Conservation (phyloP, 1,140 invertebrate genomes). For the Aphaenogaster ashmeadi region DNA sequence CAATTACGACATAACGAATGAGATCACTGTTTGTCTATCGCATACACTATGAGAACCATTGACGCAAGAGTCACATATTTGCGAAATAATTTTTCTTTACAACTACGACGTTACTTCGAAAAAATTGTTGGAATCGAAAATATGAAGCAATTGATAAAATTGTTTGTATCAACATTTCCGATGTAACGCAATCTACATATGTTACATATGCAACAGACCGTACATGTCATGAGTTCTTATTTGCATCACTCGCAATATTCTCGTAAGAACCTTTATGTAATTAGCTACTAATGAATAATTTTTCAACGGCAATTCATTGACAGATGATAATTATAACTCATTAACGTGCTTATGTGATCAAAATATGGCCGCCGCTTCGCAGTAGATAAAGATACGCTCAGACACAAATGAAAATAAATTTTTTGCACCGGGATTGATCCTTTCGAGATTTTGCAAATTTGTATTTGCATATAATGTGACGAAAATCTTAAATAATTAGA, state of each 20-base stretch:
- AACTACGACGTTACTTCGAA: background rate
- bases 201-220: background rate
- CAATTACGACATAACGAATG: background rate
- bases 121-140: background rate
- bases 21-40: background rate
- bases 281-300: background rate
- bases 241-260: background rate
- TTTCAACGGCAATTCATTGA: background rate
- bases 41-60: background rate
- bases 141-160: conserved; percentile 18
- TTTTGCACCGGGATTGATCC: background rate
- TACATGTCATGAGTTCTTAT: background rate
- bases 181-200: background rate
- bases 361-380: background rate
- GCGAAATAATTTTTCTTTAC: conserved; percentile 1
- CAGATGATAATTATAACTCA: background rate
- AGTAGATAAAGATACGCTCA: background rate
- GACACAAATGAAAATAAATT: background rate
- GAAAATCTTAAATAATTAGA: background rate
- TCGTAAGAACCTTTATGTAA: background rate
- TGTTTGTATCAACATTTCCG: background rate
- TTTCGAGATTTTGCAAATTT: background rate
- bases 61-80: conserved; percentile 11
- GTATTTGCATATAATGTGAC: background rate
- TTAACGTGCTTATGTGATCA: background rate